Conservation (phyloP, 2,113 vertebrate species). For the Rostratula benghalensis region DNA sequence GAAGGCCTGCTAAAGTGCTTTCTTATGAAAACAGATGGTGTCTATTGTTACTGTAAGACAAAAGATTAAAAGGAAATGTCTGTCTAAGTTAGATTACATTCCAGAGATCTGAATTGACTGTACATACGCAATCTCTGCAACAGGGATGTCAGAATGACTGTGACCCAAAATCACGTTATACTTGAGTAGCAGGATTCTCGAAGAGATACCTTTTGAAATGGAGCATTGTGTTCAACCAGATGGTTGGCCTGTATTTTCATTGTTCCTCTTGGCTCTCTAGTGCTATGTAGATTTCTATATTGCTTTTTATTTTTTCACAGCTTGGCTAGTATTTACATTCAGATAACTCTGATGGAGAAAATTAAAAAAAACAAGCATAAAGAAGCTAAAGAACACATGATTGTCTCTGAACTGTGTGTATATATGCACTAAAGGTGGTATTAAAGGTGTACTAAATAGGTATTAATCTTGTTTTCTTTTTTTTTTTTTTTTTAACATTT, state of each 20-base stretch:
- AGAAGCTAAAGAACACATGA: background rate
- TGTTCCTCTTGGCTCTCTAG: conserved; percentile 9
- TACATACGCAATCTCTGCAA: background rate
- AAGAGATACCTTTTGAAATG: conserved; percentile 20
- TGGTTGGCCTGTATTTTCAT: conserved; percentile 16
- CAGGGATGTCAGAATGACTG: background rate
- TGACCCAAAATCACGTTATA: background rate
- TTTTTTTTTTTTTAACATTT: background rate
- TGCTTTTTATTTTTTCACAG: background rate
- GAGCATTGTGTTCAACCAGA: conserved; percentile 13
- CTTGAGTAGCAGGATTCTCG: background rate
- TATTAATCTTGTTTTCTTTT: conserved; percentile 49
- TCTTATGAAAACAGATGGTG: background rate
- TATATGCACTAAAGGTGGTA: background rate
- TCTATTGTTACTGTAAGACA: conserved; percentile 9
- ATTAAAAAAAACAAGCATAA: conserved; percentile 35
- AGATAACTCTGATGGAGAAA: conserved; percentile 11
- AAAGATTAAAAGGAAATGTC: conserved; percentile 19
- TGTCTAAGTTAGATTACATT: background rate
- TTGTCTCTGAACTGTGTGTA: conserved; percentile 21
- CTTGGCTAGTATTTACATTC: conserved; percentile 25
- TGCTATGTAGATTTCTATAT: conserved; percentile 10
- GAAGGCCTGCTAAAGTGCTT: background rate
- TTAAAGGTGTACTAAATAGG: conserved; percentile 52
- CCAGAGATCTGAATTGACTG: background rate